A percentile compares a stretch with the other conserved stretches of the same genome.
These are phyloP conservation scores for Drosophila monieri DNA, from an alignment of 2,888 invertebrate species.

Conservation along the genomic window DNA sequence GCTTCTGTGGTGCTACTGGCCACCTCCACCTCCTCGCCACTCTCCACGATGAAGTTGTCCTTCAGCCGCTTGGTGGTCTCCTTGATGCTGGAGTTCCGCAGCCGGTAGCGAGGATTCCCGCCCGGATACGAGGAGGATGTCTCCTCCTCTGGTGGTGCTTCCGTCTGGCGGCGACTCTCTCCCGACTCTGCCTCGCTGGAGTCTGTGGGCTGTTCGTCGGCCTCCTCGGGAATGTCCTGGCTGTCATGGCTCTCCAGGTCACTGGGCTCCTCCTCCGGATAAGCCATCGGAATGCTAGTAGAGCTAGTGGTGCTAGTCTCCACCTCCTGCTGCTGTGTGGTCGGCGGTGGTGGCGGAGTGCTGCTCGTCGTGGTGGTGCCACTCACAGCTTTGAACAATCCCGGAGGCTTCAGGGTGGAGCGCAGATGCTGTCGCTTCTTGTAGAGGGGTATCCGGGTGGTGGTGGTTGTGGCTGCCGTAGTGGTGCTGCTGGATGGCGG, in stretches of 20 bases:
- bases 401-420: slow-evolving; percentile 73
- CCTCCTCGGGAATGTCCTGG: neutral
- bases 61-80: slow-evolving; percentile 45
- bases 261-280: slow-evolving; percentile 6
- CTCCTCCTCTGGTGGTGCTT: slow-evolving; percentile 3
- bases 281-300: slow-evolving; percentile 9
- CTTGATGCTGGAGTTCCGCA: slow-evolving; percentile 34
- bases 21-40: slow-evolving; percentile 52
- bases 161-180: slow-evolving; percentile 11
- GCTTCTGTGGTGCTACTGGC: slow-evolving; percentile 5
- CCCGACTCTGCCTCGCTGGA: slow-evolving; percentile 17
- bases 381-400: slow-evolving; percentile 58
- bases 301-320: slow-evolving; percentile 8
- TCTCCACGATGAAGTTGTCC: slow-evolving; percentile 57
- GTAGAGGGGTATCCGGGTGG: slow-evolving; percentile 80
- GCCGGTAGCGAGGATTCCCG: slow-evolving; percentile 40
- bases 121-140: neutral
- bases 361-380: slow-evolving; percentile 25
- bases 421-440: slow-evolving; percentile 78
- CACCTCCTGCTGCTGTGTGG: slow-evolving; percentile 23
- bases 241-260: slow-evolving; percentile 3
- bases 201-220: slow-evolving; percentile 9
- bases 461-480: slow-evolving; percentile 34
- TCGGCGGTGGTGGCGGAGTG: slow-evolving; percentile 24
- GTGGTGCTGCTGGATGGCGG: slow-evolving; percentile 47